Evolutionary conservation across 2,888 invertebrate species (phyloP), one percentile per base, ranked within the genome.

Genomic region (Atrina japonica): DNA sequence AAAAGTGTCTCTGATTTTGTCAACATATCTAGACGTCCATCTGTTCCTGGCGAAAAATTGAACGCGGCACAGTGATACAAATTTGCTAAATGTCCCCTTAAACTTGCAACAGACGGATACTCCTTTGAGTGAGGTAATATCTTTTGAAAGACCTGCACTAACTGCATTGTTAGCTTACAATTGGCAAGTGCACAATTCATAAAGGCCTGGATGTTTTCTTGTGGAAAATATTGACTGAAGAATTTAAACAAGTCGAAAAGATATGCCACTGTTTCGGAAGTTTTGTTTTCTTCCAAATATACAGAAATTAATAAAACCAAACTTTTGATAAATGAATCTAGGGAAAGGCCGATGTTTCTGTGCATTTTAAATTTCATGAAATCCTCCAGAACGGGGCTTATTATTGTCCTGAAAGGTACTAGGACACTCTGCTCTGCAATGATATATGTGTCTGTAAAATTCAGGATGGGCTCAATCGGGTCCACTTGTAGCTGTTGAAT

Each of bases 401-500:
- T 21, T 2, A 35, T 21, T 11, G 55, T 23, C 14, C 56, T 56
- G 21, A 56, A 56, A 9, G 23, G 11, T 3, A 56, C 56, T 30
- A n/a, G 23, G 6, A 47, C n/a, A 29, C 61, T 18, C 23, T 41
- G 27, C 18, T n/a, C 18, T 7, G 27, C 61, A 11, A 61, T 18
- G n/a, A 29, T 30, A 25, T 61, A 23, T n/a, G n/a, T 30, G 29
- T 61, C 61, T 21, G 49, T 61, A 16, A 61, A 61, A n/a, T 21
- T 23, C 14, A 61, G 47, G n/a, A 61, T 35, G 5, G 25, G 70
- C 11, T 45, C 1, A 6, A 76, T 27, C 2, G 75, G 70, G 30
- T 70, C 58, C 9, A 25, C 35, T 23, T 74, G 56, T 9, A 73
- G 23, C n/a, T 41, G 23, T 41, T 53, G 55, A 18, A 77, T 58